These are phyloP conservation scores for Perca flavescens DNA, from an alignment of 2,113 vertebrate genomes.

Conservation along the genomic window DNA sequence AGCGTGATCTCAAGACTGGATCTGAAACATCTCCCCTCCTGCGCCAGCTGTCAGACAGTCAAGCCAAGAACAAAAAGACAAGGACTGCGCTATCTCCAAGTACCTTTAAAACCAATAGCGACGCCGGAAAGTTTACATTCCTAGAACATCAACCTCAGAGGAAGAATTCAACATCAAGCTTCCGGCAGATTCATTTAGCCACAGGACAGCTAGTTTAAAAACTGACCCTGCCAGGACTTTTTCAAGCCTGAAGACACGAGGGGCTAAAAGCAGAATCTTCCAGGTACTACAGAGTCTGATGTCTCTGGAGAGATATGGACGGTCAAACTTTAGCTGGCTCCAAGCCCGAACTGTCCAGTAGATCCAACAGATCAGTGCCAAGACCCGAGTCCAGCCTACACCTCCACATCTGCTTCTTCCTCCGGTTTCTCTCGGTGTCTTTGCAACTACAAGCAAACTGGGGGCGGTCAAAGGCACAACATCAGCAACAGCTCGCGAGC, in stretches of 20 bases:
- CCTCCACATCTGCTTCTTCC: slow-evolving; percentile 70
- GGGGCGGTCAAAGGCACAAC: slow-evolving; percentile 77
- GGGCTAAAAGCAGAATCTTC: slow-evolving; percentile 80
- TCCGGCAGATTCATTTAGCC: slow-evolving; percentile 76
- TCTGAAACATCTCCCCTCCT: slow-evolving; percentile 82
- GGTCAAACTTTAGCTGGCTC: slow-evolving; percentile 78
- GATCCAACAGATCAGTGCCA: slow-evolving; percentile 83
- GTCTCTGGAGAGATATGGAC: slow-evolving; percentile 88
- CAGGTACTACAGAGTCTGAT: slow-evolving; percentile 83
- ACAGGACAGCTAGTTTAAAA: slow-evolving; percentile 81
- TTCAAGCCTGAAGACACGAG: slow-evolving; percentile 85
- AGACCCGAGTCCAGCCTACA: slow-evolving; percentile 84
- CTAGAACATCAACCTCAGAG: slow-evolving; percentile 77
- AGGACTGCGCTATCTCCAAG: slow-evolving; percentile 70
- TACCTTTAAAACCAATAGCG: slow-evolving; percentile 81
- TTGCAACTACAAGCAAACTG: slow-evolving; percentile 67
- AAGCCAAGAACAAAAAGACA: slow-evolving; percentile 88
- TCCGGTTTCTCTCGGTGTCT: slow-evolving; percentile 58
- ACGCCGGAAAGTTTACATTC: slow-evolving; percentile 67
- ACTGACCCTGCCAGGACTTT: slow-evolving; percentile 83
- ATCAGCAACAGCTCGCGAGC: slow-evolving; percentile 69
- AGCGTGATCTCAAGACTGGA: slow-evolving; percentile 78
- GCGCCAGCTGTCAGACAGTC: slow-evolving; percentile 88
- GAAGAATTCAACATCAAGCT: slow-evolving; percentile 81
- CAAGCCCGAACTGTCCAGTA: slow-evolving; percentile 76